Conservation (phyloP, 2,888 invertebrate genomes). For the Lithosia quadra region DNA sequence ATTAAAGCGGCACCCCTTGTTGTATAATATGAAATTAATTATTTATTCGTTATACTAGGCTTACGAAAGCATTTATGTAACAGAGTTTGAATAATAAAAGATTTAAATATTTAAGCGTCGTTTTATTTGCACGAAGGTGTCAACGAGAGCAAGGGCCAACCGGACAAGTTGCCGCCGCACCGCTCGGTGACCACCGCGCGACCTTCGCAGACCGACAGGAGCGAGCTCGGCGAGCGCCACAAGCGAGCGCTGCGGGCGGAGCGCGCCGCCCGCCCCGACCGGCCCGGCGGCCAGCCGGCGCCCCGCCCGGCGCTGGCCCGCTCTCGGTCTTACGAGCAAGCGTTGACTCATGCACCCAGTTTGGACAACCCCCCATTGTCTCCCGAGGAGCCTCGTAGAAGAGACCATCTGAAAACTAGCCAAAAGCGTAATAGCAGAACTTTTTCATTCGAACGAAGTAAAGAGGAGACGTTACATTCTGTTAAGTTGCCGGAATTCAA, state of each 20-base stretch:
- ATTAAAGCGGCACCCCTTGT: slow-evolving; percentile 25
- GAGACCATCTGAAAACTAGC: background rate
- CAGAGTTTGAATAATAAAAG: slow-evolving; percentile 39
- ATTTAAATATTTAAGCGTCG: slow-evolving; percentile 40
- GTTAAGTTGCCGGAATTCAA: slow-evolving; percentile 34
- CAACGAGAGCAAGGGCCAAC: slow-evolving; percentile 30
- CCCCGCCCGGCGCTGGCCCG: slow-evolving; percentile 11
- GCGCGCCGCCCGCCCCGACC: too few species aligned
- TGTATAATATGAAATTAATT: slow-evolving; percentile 24
- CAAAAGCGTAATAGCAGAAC: slow-evolving; percentile 27
- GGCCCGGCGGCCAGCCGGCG: slow-evolving; percentile 10
- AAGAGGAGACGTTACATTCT: slow-evolving; percentile 24
- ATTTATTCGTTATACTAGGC: slow-evolving; percentile 35
- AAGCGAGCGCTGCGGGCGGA: too few species aligned
- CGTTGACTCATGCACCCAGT: slow-evolving; percentile 9
- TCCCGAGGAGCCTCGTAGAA: background rate
- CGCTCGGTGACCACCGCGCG: slow-evolving; percentile 19
- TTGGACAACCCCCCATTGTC: slow-evolving; percentile 7
- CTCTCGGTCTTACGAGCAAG: slow-evolving; percentile 19
- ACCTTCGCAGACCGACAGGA: slow-evolving; percentile 15
- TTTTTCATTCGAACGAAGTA: slow-evolving; percentile 30
- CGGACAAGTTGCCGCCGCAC: slow-evolving; percentile 25
- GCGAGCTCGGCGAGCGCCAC: slow-evolving; percentile 25
- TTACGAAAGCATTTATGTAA: slow-evolving; percentile 40
- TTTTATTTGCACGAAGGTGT: slow-evolving; percentile 56